Evolutionary conservation across 2,113 vertebrate species (phyloP).

Genomic region (Saguinus midas): DNA sequence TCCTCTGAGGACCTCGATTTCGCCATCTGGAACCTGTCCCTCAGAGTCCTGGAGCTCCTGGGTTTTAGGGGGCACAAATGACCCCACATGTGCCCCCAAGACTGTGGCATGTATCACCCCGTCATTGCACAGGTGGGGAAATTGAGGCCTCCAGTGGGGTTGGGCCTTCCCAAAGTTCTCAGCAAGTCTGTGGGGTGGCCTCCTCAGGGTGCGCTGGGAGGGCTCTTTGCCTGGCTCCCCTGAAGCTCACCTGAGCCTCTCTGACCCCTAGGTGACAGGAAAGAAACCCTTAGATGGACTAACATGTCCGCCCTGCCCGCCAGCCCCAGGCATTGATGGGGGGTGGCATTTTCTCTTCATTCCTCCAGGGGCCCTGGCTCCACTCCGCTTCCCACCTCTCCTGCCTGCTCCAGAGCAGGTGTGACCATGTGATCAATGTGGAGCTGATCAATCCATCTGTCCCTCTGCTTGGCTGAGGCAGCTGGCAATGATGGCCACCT

Average conservation of each 20-base stretch:
- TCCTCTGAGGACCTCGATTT: neutral
- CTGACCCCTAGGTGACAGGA: neutral
- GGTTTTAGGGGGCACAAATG: too few relatives aligned
- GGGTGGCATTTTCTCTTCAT: neutral
- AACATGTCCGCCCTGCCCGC: accelerated
- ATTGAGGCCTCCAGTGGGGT: too few relatives aligned
- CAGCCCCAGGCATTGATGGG: neutral
- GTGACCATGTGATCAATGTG: neutral
- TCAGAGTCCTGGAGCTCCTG: neutral
- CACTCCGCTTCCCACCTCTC: neutral
- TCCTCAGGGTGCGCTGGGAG: too few relatives aligned
- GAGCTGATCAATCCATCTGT: neutral
- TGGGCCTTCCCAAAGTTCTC: too few relatives aligned
- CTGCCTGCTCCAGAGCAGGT: neutral
- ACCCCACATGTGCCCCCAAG: too few relatives aligned
- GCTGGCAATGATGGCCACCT: neutral
- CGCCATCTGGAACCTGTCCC: neutral
- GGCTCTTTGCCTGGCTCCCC: neutral
- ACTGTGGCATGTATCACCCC: too few relatives aligned
- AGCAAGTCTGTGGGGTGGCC: neutral
- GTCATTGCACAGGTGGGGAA: too few relatives aligned
- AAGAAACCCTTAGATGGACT: neutral
- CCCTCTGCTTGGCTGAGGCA: neutral
- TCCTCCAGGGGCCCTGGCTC: neutral
- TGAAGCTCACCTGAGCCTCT: accelerated